Base-by-base conservation (phyloP, 2,113 vertebrate species). In the Solenodon paradoxus region DNA sequence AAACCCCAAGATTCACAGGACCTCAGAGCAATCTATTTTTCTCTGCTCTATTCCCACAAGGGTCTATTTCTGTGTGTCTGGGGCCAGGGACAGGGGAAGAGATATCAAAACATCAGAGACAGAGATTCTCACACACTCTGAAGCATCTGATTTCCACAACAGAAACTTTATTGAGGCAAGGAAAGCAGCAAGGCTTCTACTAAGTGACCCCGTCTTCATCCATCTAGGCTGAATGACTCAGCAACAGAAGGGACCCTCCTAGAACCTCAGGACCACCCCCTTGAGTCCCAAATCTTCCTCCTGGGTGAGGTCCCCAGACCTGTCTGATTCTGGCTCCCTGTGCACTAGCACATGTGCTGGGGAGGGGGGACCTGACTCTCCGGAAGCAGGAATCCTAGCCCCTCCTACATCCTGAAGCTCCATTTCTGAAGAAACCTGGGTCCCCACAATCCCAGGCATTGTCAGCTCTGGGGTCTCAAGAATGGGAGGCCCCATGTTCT, bases 401-500 rank as follows among this genome's bases (percentile, higher is more conserved):
- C 57, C 53, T 30, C 45, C n/a, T 16, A 84, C 0, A 13, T 63
- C 63, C 20, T 47, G 91, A n/a, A 88, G 40, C 35, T 13, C 64
- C 1, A 9, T 63, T 93, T 95, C 92, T 90, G 47, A 71, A 79
- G 94, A 64, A 30, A 9, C 28, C 24, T 92, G 95, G 30, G 77
- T 78, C 64, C 47, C 92, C 51, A 80, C 22, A 22, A 22, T 57
- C 63, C 40, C 96, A 47, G 97, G 95, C 80, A 82, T 20, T 45
- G 11, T 91, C 61, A 96, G 71, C 68, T 96, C 97, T 24, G 84
- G 90, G 22, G 81, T 86, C 74, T 97, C 95, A 28, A 68, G 78
- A 68, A 94, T 75, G 15, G 90, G 66, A 40, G 95, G 77, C 0
- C 77, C 96, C 66, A 97, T 98, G 85, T 96, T 98, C 96, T 98